Evolutionary conservation across 2,113 vertebrate genomes (phyloP), one percentile per base, ranked within the genome.

Genomic region (Scomber colias): DNA sequence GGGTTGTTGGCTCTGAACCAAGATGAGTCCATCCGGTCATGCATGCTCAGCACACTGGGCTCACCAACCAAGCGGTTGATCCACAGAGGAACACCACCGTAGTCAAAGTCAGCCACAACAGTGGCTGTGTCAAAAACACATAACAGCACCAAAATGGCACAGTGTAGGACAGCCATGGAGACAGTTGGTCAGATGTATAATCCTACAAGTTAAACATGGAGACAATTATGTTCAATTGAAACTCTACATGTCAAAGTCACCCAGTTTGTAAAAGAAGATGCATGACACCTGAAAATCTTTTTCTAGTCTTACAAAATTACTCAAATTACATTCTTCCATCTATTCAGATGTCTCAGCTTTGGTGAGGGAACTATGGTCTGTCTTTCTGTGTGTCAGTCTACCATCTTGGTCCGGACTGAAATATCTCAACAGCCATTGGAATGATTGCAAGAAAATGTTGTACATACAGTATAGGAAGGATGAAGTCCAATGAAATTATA

Each of bases 61-160:
- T 96, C 95, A 2, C 93, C 94, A 30, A 91, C 57, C 66, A 94
- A 62, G 4, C 92, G 93, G 77, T 95, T 86, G 15, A 95, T 92
- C 94, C 90, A 93, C 66, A 96, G 81, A 31, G 95, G 92, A 64
- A 95, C 80, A 7, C 94, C 95, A 15, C 94, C 94, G 4, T 94
- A 95, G 86, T 95, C 95, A 50, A 71, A 27, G 74, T 92, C 90
- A 10, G 35, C 46, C 6, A 56, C 2, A 7, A 77, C 59, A 5
- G 82, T 71, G 30, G 62, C 50, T 8, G 72, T 53, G 35, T 65
- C 77, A 50, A 63, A 77, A 74, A 76, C 13, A 70, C 77, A 83
- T 16, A 90, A 66, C 17, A 93, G 62, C 70, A 88, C 45, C 68
- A 81, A 11, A 44, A 85, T 1, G 4, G 35, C 17, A 19, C 30